Evolutionary conservation across 2,888 invertebrate species (phyloP).

Genomic region (Rotaria socialis): DNA sequence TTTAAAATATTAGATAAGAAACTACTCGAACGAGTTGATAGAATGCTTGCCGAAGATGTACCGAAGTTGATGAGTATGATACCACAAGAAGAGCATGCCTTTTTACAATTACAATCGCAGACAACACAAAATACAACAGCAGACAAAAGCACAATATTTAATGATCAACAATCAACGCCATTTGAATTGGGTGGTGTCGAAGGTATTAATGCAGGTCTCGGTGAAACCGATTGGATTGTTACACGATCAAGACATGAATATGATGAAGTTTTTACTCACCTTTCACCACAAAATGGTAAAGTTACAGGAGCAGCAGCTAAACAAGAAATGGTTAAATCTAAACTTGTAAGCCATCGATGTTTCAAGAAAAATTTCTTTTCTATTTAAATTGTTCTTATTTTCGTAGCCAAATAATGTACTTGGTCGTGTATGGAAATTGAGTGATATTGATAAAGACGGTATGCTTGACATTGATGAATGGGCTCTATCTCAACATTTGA

Average conservation of each 20-base stretch:
- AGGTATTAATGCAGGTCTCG: slow-evolving; percentile 87
- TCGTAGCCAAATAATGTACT: slow-evolving; percentile 82
- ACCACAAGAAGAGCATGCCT: slow-evolving; percentile 66
- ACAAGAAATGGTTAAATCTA: slow-evolving; percentile 90
- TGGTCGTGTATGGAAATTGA: slow-evolving; percentile 91
- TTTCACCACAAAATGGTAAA: slow-evolving; percentile 82
- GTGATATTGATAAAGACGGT: slow-evolving; percentile 92
- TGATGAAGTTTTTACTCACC: slow-evolving; percentile 67
- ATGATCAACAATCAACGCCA: slow-evolving; percentile 65
- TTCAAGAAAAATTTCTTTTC: no score
- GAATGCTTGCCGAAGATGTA: slow-evolving; percentile 92
- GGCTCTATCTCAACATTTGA: slow-evolving; percentile 85
- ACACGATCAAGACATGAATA: slow-evolving; percentile 78
- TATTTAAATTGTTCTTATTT: slow-evolving; percentile 63
- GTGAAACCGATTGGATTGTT: slow-evolving; percentile 97
- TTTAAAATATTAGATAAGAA: slow-evolving; percentile 85
- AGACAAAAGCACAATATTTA: neutral
- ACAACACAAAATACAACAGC: slow-evolving; percentile 56
- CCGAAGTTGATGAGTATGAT: slow-evolving; percentile 91
- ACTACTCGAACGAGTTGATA: slow-evolving; percentile 83
- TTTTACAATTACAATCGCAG: neutral
- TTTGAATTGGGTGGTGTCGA: slow-evolving; percentile 64
- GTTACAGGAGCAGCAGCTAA: slow-evolving; percentile 86
- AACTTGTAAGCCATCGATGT: slow-evolving; percentile 62
- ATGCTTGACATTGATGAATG: slow-evolving; percentile 92